Conservation (phyloP, 2,797 vertebrate genomes). For the Cryptoblepharus egeriae region DNA sequence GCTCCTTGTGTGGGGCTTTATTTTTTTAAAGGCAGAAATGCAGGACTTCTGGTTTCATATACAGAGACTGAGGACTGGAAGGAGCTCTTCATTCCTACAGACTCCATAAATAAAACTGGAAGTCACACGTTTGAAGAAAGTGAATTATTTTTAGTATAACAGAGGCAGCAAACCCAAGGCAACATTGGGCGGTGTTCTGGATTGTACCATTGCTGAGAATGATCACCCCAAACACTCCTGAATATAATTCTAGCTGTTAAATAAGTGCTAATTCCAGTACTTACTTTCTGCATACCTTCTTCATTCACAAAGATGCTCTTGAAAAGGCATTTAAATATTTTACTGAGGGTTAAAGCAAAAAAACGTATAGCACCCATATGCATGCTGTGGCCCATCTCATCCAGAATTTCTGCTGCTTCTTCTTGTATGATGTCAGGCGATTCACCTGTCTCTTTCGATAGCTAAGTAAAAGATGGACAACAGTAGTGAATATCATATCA, state of each 20-base stretch:
- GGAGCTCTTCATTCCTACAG: no score
- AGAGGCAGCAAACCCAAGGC: no score
- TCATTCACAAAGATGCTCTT: constrained; percentile 92
- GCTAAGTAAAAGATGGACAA: constrained; percentile 72
- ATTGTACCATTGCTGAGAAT: no score
- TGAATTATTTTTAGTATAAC: no score
- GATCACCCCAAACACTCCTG: not conserved
- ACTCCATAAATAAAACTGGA: no score
- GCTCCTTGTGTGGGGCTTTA: no score
- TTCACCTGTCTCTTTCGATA: constrained; percentile 85
- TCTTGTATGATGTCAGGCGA: constrained; percentile 81
- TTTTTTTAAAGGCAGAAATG: no score
- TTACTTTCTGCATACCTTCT: constrained; percentile 96
- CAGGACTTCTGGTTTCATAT: no score
- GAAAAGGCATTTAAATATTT: constrained; percentile 93
- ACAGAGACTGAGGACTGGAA: no score
- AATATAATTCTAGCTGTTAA: constrained; percentile 1
- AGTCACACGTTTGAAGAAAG: no score
- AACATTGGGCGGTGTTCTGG: no score
- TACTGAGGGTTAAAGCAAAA: constrained; percentile 90
- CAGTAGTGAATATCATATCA: not conserved
- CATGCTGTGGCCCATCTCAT: constrained; percentile 93
- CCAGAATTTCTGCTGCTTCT: constrained; percentile 87
- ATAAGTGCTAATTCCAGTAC: constrained; percentile 48
- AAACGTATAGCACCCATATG: constrained; percentile 89